Percentiles rank a stretch among this genome's conserved stretches.
These are phyloP conservation scores for Chaetogeoica ovagalla DNA, from an alignment of 2,888 invertebrate genomes.

Conservation along the genomic window DNA sequence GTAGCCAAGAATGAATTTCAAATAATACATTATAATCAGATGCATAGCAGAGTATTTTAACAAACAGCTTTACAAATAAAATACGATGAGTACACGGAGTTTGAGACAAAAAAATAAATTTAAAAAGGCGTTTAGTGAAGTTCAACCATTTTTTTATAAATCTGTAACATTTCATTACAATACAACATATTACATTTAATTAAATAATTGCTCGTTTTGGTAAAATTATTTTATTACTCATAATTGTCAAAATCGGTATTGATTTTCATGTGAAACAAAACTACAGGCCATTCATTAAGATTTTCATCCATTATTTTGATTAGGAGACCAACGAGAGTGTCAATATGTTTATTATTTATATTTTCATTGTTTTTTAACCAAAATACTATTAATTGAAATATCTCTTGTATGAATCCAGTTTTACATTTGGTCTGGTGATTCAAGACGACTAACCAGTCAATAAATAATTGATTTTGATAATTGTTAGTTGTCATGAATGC, in stretches of 20 bases:
- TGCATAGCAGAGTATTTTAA: slow-evolving; percentile 10
- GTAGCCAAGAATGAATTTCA: slow-evolving; percentile 47
- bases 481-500: slow-evolving; percentile 36
- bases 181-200: background rate
- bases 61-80: slow-evolving; percentile 36
- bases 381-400: slow-evolving; percentile 29
- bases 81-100: slow-evolving; percentile 15
- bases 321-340: slow-evolving; percentile 15
- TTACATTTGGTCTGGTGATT: slow-evolving; percentile 21
- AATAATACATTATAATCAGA: slow-evolving; percentile 42
- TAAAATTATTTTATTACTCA: slow-evolving; percentile 27
- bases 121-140: slow-evolving; percentile 32
- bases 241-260: slow-evolving; percentile 18
- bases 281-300: slow-evolving; percentile 24
- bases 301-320: slow-evolving; percentile 42
- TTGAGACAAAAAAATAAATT: slow-evolving; percentile 38
- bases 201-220: background rate
- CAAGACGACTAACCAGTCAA: slow-evolving; percentile 41
- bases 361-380: slow-evolving; percentile 19
- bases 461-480: slow-evolving; percentile 38
- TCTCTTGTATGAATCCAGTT: slow-evolving; percentile 43
- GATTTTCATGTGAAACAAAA: slow-evolving; percentile 22
- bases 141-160: slow-evolving; percentile 34
- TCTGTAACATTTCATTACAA: slow-evolving; percentile 12
- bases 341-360: background rate